Base-by-base conservation (phyloP, 2,888 invertebrate genomes). In the Heliconius charithonia region DNA sequence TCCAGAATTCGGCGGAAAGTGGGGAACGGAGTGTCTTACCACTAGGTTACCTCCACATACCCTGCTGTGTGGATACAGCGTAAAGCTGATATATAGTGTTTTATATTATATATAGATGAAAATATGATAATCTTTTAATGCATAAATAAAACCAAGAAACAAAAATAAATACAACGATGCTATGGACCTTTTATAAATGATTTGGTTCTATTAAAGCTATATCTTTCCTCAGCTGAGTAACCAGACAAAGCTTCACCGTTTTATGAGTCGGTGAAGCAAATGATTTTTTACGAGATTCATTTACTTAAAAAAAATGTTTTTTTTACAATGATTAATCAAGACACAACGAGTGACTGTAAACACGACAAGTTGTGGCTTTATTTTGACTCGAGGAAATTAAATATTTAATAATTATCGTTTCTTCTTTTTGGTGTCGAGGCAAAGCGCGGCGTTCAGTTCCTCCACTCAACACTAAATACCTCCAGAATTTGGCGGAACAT, bases 241-340 rank as follows among this genome's bases (percentile, higher is more conserved):
- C n/a, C 41, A 73, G 59, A 27, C 41, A 63, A 63, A 13, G 41
- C 32, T 74, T 74, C 25, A 63, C 10, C 63, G 12, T 74, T 25
- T 63, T 27, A 29, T 63, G 74, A 74, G 19, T 74, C 63, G 63
- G n/a, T 45, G 22, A 63, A 25, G 37, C 62, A 62, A 73, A 73
- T 25, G 13, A 59, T 41, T 62, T 73, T 73, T 73, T 41, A 27
- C 41, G 19, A 73, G 37, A 73, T 37, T 56, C 16, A 37, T 45
- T 41, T 41, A 69, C 27, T 74, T 63, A 63, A 59, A 25, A 10
- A 4, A 32, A 32, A 12, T 73, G 9, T 63, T 63, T 59, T 62
- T 25, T 62, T 62, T 62, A n/a, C n/a, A 63, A 63, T 41, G 41
- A 73, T 73, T 37, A 73, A 62, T 73, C 63, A 63, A 51, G 51